Evolutionary conservation across 2,797 vertebrate species (phyloP).

Genomic region (Cheracebus regulus): DNA sequence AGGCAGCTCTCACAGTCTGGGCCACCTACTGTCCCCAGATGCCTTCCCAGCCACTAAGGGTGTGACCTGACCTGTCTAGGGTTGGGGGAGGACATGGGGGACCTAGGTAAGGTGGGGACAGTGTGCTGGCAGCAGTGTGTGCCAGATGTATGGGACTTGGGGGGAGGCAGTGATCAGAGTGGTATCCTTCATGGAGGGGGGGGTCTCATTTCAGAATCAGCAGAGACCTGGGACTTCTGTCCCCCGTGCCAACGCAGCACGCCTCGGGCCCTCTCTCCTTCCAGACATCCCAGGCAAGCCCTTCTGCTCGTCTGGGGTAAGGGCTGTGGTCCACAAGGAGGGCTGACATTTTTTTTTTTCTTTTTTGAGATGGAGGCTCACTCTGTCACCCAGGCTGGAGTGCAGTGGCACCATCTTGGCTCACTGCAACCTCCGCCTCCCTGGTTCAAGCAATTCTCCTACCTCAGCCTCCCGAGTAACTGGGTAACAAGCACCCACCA

Average conservation of each 20-base stretch:
- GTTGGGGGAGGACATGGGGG: not conserved
- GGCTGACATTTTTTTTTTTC: too few species aligned
- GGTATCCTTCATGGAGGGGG: not conserved
- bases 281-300: not conserved
- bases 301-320: not conserved
- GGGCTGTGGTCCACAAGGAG: not conserved
- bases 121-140: not conserved
- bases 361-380: not conserved
- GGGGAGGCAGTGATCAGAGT: not conserved
- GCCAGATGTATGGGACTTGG: not conserved
- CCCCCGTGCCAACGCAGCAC: not conserved
- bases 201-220: not conserved
- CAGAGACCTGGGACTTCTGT: not conserved
- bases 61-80: not conserved
- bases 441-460: not conserved
- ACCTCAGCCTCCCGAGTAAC: not conserved
- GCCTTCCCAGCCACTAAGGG: not conserved
- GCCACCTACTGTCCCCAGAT: not conserved
- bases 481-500: not conserved
- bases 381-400: not conserved
- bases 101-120: not conserved
- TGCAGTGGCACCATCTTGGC: not conserved
- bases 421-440: not conserved
- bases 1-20: not conserved
- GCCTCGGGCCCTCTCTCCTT: fast-evolving